These are phyloP conservation scores for Indri indri DNA, from an alignment of 2,113 vertebrate genomes.

Conservation along the genomic window DNA sequence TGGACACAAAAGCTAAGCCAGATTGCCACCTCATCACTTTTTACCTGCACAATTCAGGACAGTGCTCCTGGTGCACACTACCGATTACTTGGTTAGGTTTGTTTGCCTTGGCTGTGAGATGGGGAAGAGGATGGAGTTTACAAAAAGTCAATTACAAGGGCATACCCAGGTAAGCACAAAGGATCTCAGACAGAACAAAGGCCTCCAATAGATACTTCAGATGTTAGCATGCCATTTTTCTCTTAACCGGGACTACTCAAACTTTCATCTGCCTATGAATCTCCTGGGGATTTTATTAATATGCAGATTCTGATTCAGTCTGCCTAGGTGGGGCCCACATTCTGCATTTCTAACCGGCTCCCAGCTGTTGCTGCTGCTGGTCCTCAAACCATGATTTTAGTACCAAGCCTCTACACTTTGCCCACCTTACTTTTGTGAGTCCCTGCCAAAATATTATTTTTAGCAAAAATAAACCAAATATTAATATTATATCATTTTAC, in stretches of 20 bases:
- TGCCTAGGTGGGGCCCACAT: neutral
- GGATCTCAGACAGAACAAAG: neutral
- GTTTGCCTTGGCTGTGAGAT: neutral
- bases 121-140: neutral
- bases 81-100: constrained; percentile 17
- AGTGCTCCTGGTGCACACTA: neutral
- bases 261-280: neutral
- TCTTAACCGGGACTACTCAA: neutral
- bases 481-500: neutral
- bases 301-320: neutral
- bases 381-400: neutral
- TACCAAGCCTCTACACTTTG: neutral
- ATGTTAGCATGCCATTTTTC: neutral
- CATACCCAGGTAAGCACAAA: neutral
- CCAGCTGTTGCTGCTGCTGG: neutral
- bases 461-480: neutral
- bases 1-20: neutral
- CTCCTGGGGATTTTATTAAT: neutral
- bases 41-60: neutral
- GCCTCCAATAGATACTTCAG: neutral
- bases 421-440: neutral
- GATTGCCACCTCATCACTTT: neutral
- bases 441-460: neutral
- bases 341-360: neutral
- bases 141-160: neutral